These are phyloP conservation scores for Selenia dentaria DNA, from an alignment of 2,888 invertebrate species.

Conservation along the genomic window DNA sequence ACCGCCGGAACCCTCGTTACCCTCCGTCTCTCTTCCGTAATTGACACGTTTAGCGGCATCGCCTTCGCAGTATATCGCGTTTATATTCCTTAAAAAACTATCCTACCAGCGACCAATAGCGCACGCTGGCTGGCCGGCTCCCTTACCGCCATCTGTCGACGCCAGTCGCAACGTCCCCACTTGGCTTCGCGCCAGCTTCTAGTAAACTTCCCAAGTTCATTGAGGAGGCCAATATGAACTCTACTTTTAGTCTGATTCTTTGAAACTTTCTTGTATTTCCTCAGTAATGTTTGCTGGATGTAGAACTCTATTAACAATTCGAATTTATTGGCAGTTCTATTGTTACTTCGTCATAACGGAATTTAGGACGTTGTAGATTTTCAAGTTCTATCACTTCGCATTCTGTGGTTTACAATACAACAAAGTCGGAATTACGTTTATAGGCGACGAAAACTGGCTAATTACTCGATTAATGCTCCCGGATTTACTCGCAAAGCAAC, in stretches of 20 bases:
- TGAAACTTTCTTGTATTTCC: conserved; percentile 38
- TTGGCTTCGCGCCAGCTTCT: conserved; percentile 58
- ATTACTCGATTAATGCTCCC: conserved; percentile 58
- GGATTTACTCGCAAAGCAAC: conserved; percentile 28
- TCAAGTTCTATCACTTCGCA: too few species aligned
- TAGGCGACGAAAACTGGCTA: conserved; percentile 49
- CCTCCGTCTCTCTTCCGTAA: conserved; percentile 24
- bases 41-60: conserved; percentile 33
- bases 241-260: conserved; percentile 50
- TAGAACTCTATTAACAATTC: conserved; percentile 8
- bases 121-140: conserved; percentile 24
- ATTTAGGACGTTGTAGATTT: too few species aligned
- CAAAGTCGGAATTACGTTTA: too few species aligned
- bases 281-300: conserved; percentile 3
- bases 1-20: conserved; percentile 33
- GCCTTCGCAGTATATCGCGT: conserved; percentile 26
- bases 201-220: conserved; percentile 63
- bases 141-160: conserved; percentile 39
- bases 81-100: too few species aligned
- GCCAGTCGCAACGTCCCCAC: conserved; percentile 41
- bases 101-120: conserved; percentile 41
- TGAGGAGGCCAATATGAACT: conserved; percentile 52
- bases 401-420: too few species aligned
- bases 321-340: background rate
- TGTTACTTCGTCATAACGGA: background rate